phyloP scores from a whole-genome alignment of 2,113 vertebrate genomes.

The Struthidea cinerea region DNA sequence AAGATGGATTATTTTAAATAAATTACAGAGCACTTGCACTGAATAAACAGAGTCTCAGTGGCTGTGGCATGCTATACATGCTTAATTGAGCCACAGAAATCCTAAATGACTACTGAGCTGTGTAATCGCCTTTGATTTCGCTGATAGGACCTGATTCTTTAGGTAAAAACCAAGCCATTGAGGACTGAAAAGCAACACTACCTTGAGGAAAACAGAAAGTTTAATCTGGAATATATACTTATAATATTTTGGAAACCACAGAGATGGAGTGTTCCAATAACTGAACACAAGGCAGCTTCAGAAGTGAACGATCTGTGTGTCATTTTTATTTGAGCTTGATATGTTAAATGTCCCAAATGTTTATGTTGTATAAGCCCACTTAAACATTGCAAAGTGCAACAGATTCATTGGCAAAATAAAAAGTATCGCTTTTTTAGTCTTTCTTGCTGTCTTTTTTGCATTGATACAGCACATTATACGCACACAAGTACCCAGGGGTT shows the following conservation, averaged over 20 bases:
- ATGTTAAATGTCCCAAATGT: slow-evolving; percentile 78
- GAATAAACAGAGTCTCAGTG: slow-evolving; percentile 97
- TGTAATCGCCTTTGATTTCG: slow-evolving; percentile 86
- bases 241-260: slow-evolving; percentile 84
- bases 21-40: slow-evolving; percentile 99
- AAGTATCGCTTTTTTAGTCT: slow-evolving; percentile 20
- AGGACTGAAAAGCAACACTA: slow-evolving; percentile 78
- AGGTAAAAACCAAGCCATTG: slow-evolving; percentile 75
- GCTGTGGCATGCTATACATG: slow-evolving; percentile 87
- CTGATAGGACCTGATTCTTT: slow-evolving; percentile 87
- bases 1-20: slow-evolving; percentile 99
- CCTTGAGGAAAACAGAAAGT: slow-evolving; percentile 74
- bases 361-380: slow-evolving; percentile 70
- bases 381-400: slow-evolving; percentile 71
- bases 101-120: slow-evolving; percentile 87
- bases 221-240: slow-evolving; percentile 83
- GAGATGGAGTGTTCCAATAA: slow-evolving; percentile 81
- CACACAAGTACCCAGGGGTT: not conserved
- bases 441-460: slow-evolving; percentile 26
- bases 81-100: slow-evolving; percentile 91
- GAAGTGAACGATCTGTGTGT: slow-evolving; percentile 76
- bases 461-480: not conserved
- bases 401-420: slow-evolving; percentile 65
- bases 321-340: slow-evolving; percentile 77
- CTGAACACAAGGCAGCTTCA: slow-evolving; percentile 85